These are phyloP conservation scores for Palythoa caribaeorum DNA, from an alignment of 92 coral and sea anemone species.

Conservation along the genomic window DNA sequence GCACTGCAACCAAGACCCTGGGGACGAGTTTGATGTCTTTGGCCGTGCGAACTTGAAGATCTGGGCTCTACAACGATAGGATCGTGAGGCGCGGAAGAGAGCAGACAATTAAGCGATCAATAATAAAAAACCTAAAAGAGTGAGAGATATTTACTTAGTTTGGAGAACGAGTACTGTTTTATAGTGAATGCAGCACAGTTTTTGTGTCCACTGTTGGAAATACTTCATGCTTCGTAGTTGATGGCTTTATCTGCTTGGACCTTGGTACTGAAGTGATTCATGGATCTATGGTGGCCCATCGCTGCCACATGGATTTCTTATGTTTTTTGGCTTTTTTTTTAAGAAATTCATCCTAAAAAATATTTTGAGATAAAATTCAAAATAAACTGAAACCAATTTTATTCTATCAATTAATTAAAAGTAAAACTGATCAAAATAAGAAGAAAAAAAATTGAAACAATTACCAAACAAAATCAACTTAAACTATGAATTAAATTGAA, in stretches of 20 bases:
- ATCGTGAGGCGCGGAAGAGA: background rate
- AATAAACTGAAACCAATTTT: background rate
- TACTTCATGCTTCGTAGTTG: slow-evolving; percentile 7
- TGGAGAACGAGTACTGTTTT: slow-evolving; percentile 28
- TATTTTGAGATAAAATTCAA: slow-evolving; percentile 1
- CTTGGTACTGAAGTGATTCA: background rate
- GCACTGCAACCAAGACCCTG: slow-evolving; percentile 19
- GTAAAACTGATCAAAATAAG: slow-evolving; percentile 1
- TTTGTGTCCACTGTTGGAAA: slow-evolving; percentile 4
- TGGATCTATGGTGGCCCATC: background rate
- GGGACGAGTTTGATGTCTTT: slow-evolving; percentile 20
- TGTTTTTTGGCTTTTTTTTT: background rate
- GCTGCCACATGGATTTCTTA: too few relatives aligned
- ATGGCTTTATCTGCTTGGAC: slow-evolving; percentile 4
- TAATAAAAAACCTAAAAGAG: slow-evolving; percentile 8
- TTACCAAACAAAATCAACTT: slow-evolving; percentile 1
- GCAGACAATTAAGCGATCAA: slow-evolving; percentile 9
- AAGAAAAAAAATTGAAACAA: too few relatives aligned
- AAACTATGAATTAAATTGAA: background rate
- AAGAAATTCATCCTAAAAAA: too few relatives aligned
- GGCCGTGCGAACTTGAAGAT: slow-evolving; percentile 13
- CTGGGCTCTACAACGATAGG: slow-evolving; percentile 6
- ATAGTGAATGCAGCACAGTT: slow-evolving; percentile 4
- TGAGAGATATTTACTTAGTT: slow-evolving; percentile 18
- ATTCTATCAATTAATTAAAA: background rate